These are phyloP conservation scores for Synanthedon formicaeformis DNA, from an alignment of 2,888 invertebrate genomes.

Conservation along the genomic window DNA sequence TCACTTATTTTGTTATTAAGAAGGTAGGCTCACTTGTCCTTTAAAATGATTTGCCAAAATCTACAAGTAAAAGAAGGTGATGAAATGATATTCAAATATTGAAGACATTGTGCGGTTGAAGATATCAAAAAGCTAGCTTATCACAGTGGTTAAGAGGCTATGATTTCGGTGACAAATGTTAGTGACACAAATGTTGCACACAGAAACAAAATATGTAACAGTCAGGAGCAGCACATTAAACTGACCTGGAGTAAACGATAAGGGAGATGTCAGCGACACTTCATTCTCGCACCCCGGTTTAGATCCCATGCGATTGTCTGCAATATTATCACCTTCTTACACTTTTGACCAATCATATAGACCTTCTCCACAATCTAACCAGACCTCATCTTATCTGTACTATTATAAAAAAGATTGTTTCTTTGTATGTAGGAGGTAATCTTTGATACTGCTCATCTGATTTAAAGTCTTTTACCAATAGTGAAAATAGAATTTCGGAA, in stretches of 20 bases:
- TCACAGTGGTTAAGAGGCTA: slow-evolving; percentile 6
- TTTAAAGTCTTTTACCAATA: too few relatives aligned
- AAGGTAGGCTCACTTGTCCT: too few relatives aligned
- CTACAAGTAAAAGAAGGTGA: too few relatives aligned
- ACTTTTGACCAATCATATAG: slow-evolving; percentile 19
- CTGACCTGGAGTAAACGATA: slow-evolving; percentile 69
- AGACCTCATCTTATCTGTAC: too few relatives aligned
- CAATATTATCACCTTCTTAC: slow-evolving; percentile 55
- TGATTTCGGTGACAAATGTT: slow-evolving; percentile 32
- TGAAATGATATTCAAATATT: too few relatives aligned
- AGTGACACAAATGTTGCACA: slow-evolving; percentile 66
- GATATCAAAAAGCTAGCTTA: not conserved
- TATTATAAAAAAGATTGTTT: too few relatives aligned
- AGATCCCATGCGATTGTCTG: slow-evolving; percentile 69
- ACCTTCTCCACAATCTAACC: not conserved
- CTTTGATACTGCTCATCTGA: too few relatives aligned
- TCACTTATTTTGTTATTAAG: too few relatives aligned
- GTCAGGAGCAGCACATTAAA: slow-evolving; percentile 61
- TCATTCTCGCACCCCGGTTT: slow-evolving; percentile 66
- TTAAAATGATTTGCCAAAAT: too few relatives aligned
- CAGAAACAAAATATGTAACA: slow-evolving; percentile 40
- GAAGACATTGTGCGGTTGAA: too few relatives aligned
- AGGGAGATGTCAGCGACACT: slow-evolving; percentile 66
- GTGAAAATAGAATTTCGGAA: too few relatives aligned
- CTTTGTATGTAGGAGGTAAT: too few relatives aligned